Conservation (phyloP, 2,113 vertebrate genomes). For the Otis tarda region DNA sequence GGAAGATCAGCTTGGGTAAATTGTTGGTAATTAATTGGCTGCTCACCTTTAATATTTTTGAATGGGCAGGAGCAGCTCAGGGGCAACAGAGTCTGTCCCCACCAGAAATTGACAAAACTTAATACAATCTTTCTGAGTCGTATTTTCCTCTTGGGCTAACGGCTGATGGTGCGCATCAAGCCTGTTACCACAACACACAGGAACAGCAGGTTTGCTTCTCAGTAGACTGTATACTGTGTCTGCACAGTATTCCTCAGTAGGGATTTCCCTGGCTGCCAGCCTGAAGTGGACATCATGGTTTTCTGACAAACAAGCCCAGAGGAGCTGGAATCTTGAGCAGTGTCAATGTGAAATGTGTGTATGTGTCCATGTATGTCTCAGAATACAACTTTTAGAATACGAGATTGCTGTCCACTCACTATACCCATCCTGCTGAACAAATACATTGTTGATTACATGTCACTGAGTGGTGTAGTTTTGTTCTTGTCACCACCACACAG, state of each 20-base stretch:
- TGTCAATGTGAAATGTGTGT: background rate
- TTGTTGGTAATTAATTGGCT: background rate
- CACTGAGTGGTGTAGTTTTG: background rate
- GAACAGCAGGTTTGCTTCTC: background rate
- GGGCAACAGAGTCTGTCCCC: rapidly evolving
- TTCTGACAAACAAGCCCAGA: background rate
- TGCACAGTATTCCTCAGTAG: background rate
- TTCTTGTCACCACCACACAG: background rate
- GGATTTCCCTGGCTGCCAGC: background rate
- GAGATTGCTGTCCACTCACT: background rate
- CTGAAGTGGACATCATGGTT: background rate
- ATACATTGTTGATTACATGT: background rate
- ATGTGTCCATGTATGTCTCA: rapidly evolving
- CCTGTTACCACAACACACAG: background rate
- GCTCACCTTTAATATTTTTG: background rate
- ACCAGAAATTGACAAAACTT: background rate
- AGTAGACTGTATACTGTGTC: rapidly evolving
- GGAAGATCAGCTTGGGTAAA: background rate
- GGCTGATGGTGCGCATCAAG: background rate
- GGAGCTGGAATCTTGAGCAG: background rate
- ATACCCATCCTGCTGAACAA: background rate
- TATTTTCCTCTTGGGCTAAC: background rate
- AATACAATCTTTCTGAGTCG: background rate
- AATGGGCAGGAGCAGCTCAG: background rate
- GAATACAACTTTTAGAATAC: background rate